Percentiles rank a stretch among this genome's conserved stretches.
These are phyloP conservation scores for Hyles lineata DNA, from an alignment of 2,888 invertebrate genomes.

Conservation along the genomic window DNA sequence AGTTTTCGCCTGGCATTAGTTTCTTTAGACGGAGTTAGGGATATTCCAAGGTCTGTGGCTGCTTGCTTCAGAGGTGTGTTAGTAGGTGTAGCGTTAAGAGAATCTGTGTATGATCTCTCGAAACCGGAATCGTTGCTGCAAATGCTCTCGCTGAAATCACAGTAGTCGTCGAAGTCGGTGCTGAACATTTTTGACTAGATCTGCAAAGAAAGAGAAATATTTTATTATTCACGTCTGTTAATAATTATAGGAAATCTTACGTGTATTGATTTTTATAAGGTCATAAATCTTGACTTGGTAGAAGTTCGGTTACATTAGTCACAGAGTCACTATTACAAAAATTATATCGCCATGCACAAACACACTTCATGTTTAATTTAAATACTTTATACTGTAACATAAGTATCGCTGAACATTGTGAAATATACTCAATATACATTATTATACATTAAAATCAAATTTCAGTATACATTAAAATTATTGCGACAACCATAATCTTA, in stretches of 20 bases:
- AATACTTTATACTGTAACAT: too few relatives aligned
- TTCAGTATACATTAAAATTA: neutral
- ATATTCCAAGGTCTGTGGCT: conserved; percentile 64
- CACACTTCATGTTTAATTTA: too few relatives aligned
- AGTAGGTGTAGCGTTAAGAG: conserved; percentile 53
- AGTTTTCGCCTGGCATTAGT: conserved; percentile 73
- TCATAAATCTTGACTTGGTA: too few relatives aligned
- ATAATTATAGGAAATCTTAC: too few relatives aligned
- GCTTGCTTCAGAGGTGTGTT: conserved; percentile 71
- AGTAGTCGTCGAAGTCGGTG: conserved; percentile 74
- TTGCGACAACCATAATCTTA: neutral
- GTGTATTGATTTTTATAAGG: too few relatives aligned
- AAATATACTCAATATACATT: too few relatives aligned
- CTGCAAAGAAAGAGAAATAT: conserved; percentile 44
- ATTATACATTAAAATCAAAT: too few relatives aligned
- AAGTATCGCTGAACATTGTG: too few relatives aligned
- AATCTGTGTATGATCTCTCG: conserved; percentile 84
- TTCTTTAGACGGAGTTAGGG: conserved; percentile 67
- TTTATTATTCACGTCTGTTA: too few relatives aligned
- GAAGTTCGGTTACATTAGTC: too few relatives aligned
- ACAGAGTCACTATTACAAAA: too few relatives aligned
- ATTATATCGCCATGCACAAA: too few relatives aligned
- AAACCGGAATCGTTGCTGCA: conserved; percentile 92
- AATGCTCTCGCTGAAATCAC: conserved; percentile 80
- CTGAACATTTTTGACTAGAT: conserved; percentile 64